Conservation (phyloP, 1,140 invertebrate genomes). For the Drosophila pallidifrons region DNA sequence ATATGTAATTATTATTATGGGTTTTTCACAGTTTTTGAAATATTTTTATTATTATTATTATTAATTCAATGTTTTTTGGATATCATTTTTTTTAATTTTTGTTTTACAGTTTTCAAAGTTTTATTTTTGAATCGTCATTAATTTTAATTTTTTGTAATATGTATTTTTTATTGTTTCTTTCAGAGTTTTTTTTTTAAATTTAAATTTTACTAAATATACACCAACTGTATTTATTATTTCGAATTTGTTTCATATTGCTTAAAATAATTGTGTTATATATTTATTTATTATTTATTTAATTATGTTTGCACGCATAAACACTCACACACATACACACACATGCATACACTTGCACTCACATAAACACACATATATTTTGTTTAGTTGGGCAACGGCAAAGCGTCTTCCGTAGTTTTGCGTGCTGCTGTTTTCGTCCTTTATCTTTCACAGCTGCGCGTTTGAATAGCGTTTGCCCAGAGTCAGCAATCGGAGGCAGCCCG, state of each 20-base stretch:
- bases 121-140: not conserved
- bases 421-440: slow-evolving; percentile 71
- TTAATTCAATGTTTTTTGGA: too few species aligned
- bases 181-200: too few species aligned
- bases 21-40: too few species aligned
- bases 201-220: too few species aligned
- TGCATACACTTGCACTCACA: slow-evolving; percentile 29
- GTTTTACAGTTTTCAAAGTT: not conserved
- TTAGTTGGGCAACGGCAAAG: slow-evolving; percentile 10
- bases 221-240: too few species aligned
- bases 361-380: slow-evolving; percentile 46
- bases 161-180: too few species aligned
- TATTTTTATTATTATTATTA: too few species aligned
- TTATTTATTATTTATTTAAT: not conserved
- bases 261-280: too few species aligned
- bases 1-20: too few species aligned
- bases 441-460: slow-evolving; percentile 78
- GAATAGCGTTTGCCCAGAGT: slow-evolving; percentile 65
- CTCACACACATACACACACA: slow-evolving; percentile 18
- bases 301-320: slow-evolving; percentile 38
- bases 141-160: too few species aligned
- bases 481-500: slow-evolving; percentile 35
- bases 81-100: not conserved
- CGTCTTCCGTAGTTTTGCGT: slow-evolving; percentile 48
- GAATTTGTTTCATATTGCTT: too few species aligned